Percentiles rank a stretch among this genome's conserved stretches.
phyloP scores from a whole-genome alignment of 2,888 invertebrate species.

The Caenorhabditis zanzibari region DNA sequence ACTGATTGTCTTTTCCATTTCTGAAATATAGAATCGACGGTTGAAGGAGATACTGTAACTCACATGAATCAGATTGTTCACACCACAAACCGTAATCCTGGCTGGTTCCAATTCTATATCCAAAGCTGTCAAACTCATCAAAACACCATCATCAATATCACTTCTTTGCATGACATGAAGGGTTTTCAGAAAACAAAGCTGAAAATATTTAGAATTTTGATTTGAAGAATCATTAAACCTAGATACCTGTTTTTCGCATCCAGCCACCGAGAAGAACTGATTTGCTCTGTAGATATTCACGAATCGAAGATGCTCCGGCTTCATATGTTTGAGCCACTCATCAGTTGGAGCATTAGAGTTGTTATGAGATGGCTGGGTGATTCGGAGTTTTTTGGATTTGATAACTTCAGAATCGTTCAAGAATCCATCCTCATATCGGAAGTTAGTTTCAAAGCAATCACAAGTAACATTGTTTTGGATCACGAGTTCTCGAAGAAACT shows the following conservation, averaged over 20 bases:
- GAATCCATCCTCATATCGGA: neutral
- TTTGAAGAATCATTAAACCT: no score
- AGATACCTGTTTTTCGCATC: neutral
- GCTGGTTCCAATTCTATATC: slow-evolving; percentile 14
- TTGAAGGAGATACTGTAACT: no score
- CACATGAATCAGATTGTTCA: slow-evolving; percentile 30
- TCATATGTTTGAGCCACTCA: slow-evolving; percentile 21
- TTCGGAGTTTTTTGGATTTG: neutral
- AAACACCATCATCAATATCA: slow-evolving; percentile 6
- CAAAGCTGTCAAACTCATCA: slow-evolving; percentile 3
- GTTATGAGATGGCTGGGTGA: neutral
- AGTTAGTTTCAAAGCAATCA: slow-evolving; percentile 11
- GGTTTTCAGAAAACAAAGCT: neutral
- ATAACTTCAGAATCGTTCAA: slow-evolving; percentile 1
- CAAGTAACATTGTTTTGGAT: slow-evolving; percentile 16
- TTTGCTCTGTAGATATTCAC: slow-evolving; percentile 13
- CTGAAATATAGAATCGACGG: neutral
- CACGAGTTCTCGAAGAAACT: slow-evolving; percentile 18
- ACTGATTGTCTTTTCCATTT: slow-evolving; percentile 16
- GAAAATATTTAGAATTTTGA: neutral
- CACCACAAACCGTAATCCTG: slow-evolving; percentile 4
- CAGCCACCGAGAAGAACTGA: neutral
- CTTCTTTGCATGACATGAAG: slow-evolving; percentile 4
- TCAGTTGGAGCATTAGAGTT: neutral
- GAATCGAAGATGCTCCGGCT: slow-evolving; percentile 3